Evolutionary conservation across 1,140 invertebrate genomes (phyloP), one percentile per base, ranked within the genome.

Genomic region (Aphelinus certus): DNA sequence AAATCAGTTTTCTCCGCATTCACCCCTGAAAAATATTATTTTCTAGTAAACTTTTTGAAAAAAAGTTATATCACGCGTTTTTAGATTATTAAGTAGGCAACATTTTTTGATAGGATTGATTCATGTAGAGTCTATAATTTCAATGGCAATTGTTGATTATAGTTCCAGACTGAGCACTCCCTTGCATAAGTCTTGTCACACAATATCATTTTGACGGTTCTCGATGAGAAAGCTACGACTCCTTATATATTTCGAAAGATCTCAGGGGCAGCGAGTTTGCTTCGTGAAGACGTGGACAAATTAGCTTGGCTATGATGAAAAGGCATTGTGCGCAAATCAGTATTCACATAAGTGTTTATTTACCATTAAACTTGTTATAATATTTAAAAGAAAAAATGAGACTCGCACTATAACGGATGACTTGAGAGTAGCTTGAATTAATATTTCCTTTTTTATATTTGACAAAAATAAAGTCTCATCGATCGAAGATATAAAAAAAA

Each of bases 301-400:
- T 49, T 53, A 7, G 72, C 67, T 71, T 51, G 67, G 49, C 67
- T 65, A 2, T 10, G 43, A 51, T 43, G 42, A 53, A 53, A 51
- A 43, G 58, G 71, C 58, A 26, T 26, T 26, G 47, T 51, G 64
- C 66, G 70, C 48, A 75, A 75, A 75, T 65, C 73, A 75, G 73
- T 75, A 75, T 75, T 75, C 64, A 10, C 56, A 49, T 63, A 68
- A 62, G 56, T n/a, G 9, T 74, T 69, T 63, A 68, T 62, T 69
- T 63, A 49, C 53, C 49, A 63, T 62, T 62, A 69, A 74, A 55
- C 3, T 69, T 73, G 47, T 72, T 65, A 47, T 58, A n/a, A 65
- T 72, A 5, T 7, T 49, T 64, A 42, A 9, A 26, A 0, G 26
- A 63, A 56, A 56, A 6, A 58, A 72, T 51, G 55, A 72, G 62